Conservation (phyloP, 2,888 invertebrate genomes). For the Allophyes oxyacanthae region DNA sequence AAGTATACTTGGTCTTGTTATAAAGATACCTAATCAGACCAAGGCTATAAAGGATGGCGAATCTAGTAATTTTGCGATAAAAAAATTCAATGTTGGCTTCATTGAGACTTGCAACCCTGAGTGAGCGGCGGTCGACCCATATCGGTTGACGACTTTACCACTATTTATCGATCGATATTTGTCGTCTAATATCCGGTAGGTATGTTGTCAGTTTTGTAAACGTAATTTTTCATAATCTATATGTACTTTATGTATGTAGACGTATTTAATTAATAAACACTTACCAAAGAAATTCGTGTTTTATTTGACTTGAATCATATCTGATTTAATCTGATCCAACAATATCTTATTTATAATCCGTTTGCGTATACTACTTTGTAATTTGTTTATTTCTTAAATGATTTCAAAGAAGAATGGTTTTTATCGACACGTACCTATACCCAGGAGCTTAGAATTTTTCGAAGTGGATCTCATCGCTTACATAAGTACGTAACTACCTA, state of each 20-base stretch:
- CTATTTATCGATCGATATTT: conserved; percentile 22
- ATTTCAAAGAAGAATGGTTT: too few species aligned
- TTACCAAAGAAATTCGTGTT: conserved; percentile 78
- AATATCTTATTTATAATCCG: background rate
- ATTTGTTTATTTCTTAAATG: too few species aligned
- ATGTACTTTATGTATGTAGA: conserved; percentile 68
- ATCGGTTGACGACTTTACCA: conserved; percentile 18
- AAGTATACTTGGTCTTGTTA: conserved; percentile 7
- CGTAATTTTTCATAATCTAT: conserved; percentile 64
- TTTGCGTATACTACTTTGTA: too few species aligned
- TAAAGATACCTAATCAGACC: conserved; percentile 6
- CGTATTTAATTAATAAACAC: conserved; percentile 74
- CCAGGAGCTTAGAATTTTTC: too few species aligned
- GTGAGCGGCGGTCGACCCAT: conserved; percentile 24
- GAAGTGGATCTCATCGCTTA: too few species aligned
- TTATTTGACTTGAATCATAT: conserved; percentile 17
- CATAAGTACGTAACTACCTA: too few species aligned
- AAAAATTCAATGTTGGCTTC: conserved; percentile 10
- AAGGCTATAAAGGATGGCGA: conserved; percentile 18
- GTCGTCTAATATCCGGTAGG: conserved; percentile 53
- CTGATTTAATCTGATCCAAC: too few species aligned
- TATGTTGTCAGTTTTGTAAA: conserved; percentile 72
- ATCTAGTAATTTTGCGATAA: conserved; percentile 13
- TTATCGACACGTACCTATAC: too few species aligned
- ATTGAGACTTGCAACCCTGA: conserved; percentile 48